Conservation (phyloP, 2,888 invertebrate genomes). For the Quadroppia sp. region DNA sequence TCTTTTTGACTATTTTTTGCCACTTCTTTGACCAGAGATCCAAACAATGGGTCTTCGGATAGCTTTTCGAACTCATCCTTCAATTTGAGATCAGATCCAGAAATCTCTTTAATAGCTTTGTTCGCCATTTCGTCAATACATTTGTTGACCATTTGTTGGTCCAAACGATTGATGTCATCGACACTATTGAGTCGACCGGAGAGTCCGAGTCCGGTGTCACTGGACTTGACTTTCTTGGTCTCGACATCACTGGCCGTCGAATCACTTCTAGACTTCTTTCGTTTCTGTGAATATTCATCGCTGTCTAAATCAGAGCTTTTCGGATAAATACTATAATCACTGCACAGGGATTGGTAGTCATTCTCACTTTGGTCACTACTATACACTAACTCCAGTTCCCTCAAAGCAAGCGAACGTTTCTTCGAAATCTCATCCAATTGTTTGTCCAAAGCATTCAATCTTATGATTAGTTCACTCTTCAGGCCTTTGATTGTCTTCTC, state of each 20-base stretch:
- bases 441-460: not conserved
- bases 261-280: conserved; percentile 30
- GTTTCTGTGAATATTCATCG: conserved; percentile 22
- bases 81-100: not conserved
- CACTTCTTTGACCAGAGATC: conserved; percentile 22
- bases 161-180: conserved; percentile 14
- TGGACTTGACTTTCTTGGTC: not conserved
- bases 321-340: conserved; percentile 27
- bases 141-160: conserved; percentile 30
- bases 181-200: not conserved
- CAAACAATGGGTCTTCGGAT: conserved; percentile 11
- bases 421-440: conserved; percentile 16
- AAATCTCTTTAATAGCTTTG: conserved; percentile 21
- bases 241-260: conserved; percentile 30
- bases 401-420: not conserved
- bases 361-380: conserved; percentile 20
- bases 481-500: conserved; percentile 4
- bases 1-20: not conserved
- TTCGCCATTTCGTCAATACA: conserved; percentile 25
- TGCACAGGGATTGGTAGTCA: conserved; percentile 29
- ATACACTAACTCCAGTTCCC: not conserved
- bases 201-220: not conserved
- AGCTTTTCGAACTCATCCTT: conserved; percentile 27
- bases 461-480: not conserved
- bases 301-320: conserved; percentile 23